Evolutionary conservation across 2,113 vertebrate genomes (phyloP).

Genomic region (Tringa solitaria): DNA sequence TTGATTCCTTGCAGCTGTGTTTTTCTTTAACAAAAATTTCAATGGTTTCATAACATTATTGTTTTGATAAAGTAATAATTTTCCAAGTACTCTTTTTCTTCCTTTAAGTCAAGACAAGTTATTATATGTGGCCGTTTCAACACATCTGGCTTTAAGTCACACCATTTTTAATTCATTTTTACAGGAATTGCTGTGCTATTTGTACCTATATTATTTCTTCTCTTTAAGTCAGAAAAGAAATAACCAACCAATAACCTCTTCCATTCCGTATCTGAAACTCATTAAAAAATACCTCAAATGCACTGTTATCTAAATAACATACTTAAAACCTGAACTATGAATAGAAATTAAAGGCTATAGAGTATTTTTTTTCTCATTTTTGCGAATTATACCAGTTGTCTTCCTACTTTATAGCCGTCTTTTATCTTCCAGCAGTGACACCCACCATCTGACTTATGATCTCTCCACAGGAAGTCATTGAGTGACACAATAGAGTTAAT

Average conservation of each 20-base stretch:
- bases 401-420: constrained; percentile 60
- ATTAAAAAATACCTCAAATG: not conserved
- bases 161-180: not conserved
- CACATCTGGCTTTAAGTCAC: not conserved
- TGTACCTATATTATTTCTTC: not conserved
- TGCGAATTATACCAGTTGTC: constrained; percentile 49
- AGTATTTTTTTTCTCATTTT: not conserved
- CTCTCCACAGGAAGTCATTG: constrained; percentile 64
- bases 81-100: not conserved
- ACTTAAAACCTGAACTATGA: constrained; percentile 37
- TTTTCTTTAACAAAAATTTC: not conserved
- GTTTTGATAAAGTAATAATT: not conserved
- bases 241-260: not conserved
- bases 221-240: not conserved
- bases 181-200: not conserved
- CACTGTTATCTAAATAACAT: constrained; percentile 36
- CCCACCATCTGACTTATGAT: constrained; percentile 59
- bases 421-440: constrained; percentile 50
- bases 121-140: not conserved
- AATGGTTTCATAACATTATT: not conserved
- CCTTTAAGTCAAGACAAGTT: not conserved
- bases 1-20: not conserved
- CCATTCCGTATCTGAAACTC: not conserved
- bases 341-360: constrained; percentile 57
- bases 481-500: constrained; percentile 68